These are phyloP conservation scores for Conus ventricosus DNA, from an alignment of 1,140 invertebrate genomes.

Conservation along the genomic window DNA sequence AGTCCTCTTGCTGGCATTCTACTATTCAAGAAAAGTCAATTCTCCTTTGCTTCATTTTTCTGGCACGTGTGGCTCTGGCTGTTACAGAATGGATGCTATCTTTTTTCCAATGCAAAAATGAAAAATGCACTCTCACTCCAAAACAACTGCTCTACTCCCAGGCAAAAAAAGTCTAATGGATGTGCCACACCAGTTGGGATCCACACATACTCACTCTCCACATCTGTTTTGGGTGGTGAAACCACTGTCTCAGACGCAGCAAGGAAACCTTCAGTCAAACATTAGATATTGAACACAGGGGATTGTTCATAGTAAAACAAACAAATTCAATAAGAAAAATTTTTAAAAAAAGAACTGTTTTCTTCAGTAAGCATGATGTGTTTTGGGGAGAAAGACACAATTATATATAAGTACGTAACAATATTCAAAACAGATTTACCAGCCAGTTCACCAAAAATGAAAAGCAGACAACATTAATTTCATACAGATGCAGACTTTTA, in stretches of 20 bases:
- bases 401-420: background rate
- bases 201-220: conserved; percentile 37
- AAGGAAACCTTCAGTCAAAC: conserved; percentile 28
- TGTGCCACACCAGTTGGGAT: background rate
- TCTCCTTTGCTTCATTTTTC: no score
- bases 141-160: background rate
- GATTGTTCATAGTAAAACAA: no score
- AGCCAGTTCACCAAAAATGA: background rate
- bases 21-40: no score
- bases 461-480: background rate
- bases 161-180: background rate
- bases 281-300: background rate
- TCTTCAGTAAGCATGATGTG: no score
- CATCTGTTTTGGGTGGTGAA: conserved; percentile 37
- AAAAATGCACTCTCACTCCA: conserved; percentile 7
- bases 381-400: no score
- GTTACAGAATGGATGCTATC: background rate
- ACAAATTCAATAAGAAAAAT: no score
- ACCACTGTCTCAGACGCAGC: conserved; percentile 31
- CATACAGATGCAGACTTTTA: background rate
- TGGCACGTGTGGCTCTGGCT: no score
- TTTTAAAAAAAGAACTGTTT: no score
- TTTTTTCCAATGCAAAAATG: background rate
- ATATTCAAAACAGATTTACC: conserved; percentile 4
- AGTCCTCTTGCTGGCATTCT: no score